Base-by-base conservation (phyloP, 1,140 invertebrate species). In the Drosophila biarmipes region DNA sequence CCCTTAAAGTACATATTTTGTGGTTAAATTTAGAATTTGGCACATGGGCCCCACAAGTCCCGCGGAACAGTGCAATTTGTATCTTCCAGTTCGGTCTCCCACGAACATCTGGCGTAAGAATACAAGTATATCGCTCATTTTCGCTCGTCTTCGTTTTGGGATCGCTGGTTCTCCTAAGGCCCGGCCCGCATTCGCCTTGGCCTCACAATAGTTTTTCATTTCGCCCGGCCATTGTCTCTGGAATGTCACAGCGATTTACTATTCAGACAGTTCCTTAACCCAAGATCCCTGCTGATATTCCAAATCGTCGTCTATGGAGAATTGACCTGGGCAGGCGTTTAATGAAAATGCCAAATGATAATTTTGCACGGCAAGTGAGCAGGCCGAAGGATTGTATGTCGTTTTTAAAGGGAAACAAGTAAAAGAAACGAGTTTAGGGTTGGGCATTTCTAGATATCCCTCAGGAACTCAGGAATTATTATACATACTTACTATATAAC, bases 311-410 rank as follows among this genome's bases (percentile, higher is more conserved):
- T 52, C 78, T 72, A 73, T 53, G 62, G 48, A 66, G 40, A 86
- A 82, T 86, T 45, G 54, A 69, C 15, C 57, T 61, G 64, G 67
- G 68, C 74, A 80, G 77, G 82, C 81, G 51, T 67, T 75, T 82
- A 87, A 86, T 86, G 82, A 72, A 82, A 87, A 87, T 86, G 82
- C 69, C 82, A 87, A 87, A 76, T 46, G 72, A 89, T 66, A 52
- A 75, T 76, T 57, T 61, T 68, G 43, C 56, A 76, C 57, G 73
- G 38, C 62, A 68, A 68, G 66, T 45, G 62, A 45, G 43, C 21
- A 45, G 29, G 46, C n/a, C 35, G 6, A 27, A 31, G 2, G 29
- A 14, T 2, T 3, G 31, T 3, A 14, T 14, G 35, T 8, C 6
- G 6, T 0, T n/a, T 35, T 35, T 19, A 21, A 29, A 55, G 24